Evolutionary conservation across 2,797 vertebrate species (phyloP), one percentile per base, ranked within the genome.

Genomic region (Craterocephalus amniculus): DNA sequence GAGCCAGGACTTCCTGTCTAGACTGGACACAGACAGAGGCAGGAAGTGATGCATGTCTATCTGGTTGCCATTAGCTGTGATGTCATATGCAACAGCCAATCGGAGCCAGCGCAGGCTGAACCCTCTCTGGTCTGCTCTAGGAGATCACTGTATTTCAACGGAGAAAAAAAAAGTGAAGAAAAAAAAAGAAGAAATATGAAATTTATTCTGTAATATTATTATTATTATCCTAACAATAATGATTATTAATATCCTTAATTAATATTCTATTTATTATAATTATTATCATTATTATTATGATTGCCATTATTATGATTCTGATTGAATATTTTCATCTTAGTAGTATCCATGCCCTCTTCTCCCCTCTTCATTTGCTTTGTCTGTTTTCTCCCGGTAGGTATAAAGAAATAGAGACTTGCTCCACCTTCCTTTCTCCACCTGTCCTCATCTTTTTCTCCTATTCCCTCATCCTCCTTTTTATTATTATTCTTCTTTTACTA

Each of bases 31-130:
- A 70, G 89, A 83, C 63, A 70, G 76, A 81, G 89, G 71, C 89
- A 93, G 94, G 92, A 91, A 92, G 91, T 82, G 95, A 95, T 98
- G 97, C 97, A 98, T 99, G 97, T 98, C 96, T 95, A 97, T 97
- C 96, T 97, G 89, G 89, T 91, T 80, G 95, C 97, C 96, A 97
- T 96, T 97, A 96, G 96, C 96, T 98, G 97, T 97, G 96, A 97
- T 96, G 96, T 98, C 97, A 99, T 97, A 99, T 98, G 97, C 97
- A 99, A 98, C 86, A 96, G 97, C 97, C 91, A 91, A 80, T 89
- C 63, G 88, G 90, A 92, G 89, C 90, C 91, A 89, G 90, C 81
- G 80, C 82, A 89, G 96, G 95, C 96, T 96, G 95, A 97, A 95
- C 87, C 76, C 86, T 92, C 84, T 94, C 96, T 94, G 95, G 89